phyloP scores from a whole-genome alignment of 2,888 invertebrate genomes.

The Drosophila aldrichi region DNA sequence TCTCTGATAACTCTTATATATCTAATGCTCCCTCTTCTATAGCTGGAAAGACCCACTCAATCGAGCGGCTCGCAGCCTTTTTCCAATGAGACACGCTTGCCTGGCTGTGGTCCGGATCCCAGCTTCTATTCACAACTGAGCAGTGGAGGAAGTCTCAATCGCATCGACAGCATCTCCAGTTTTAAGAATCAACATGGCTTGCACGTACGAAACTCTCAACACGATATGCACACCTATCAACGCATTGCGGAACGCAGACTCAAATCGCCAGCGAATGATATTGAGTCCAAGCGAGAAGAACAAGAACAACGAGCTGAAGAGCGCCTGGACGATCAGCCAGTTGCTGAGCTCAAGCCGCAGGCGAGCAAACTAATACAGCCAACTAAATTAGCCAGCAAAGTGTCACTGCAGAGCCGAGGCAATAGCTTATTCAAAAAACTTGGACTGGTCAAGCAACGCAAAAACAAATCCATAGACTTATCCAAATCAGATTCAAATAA shows the following conservation, averaged over 20 bases:
- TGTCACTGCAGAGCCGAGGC: background rate
- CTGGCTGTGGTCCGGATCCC: too few species aligned
- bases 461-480: background rate
- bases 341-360: background rate
- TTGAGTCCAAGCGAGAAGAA: background rate
- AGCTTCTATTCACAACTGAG: background rate
- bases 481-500: background rate
- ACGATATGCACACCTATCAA: constrained; percentile 16
- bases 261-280: background rate
- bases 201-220: background rate
- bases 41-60: background rate
- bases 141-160: constrained; percentile 20
- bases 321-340: too few species aligned
- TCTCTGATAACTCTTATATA: background rate
- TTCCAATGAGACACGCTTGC: background rate
- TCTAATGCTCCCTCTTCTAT: too few species aligned
- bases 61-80: background rate
- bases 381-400: background rate
- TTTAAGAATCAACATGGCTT: constrained; percentile 6
- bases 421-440: constrained; percentile 9
- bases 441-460: background rate
- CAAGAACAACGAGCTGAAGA: background rate
- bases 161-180: constrained; percentile 30
- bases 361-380: background rate
- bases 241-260: constrained; percentile 15